Percentiles rank a stretch among this genome's conserved stretches.
phyloP scores from a whole-genome alignment of 1,140 invertebrate species.

The Copidosoma floridanum region DNA sequence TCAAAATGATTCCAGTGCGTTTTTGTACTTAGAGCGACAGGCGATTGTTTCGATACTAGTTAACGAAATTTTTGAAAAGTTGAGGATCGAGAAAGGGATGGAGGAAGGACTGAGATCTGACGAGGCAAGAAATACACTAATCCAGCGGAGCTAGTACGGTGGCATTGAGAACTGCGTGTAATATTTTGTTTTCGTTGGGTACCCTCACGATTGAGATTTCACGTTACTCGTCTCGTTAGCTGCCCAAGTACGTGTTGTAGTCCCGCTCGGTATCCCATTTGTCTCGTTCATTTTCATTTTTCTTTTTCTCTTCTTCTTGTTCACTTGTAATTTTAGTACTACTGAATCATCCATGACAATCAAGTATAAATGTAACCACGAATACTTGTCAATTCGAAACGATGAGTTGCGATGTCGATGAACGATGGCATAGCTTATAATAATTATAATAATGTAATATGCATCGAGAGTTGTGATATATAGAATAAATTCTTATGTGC shows the following conservation, averaged over 20 bases:
- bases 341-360: too few relatives aligned
- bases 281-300: too few relatives aligned
- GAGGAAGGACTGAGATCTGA: neutral
- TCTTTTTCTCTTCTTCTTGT: too few relatives aligned
- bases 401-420: too few relatives aligned
- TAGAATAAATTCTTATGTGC: constrained; percentile 49
- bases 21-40: constrained; percentile 19
- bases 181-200: neutral
- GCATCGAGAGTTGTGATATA: constrained; percentile 50
- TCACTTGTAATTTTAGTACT: too few relatives aligned
- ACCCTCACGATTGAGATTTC: neutral
- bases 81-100: neutral
- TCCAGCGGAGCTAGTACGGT: neutral
- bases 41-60: constrained; percentile 1
- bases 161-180: too few relatives aligned
- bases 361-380: too few relatives aligned
- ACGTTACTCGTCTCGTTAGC: constrained; percentile 5
- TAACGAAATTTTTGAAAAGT: neutral
- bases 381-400: too few relatives aligned
- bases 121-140: neutral
- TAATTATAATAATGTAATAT: too few relatives aligned
- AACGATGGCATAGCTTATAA: too few relatives aligned
- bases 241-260: too few relatives aligned
- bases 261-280: too few relatives aligned
- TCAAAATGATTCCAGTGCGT: neutral